Base-by-base conservation (phyloP, 2,888 invertebrate genomes). In the Campoplex nolae region DNA sequence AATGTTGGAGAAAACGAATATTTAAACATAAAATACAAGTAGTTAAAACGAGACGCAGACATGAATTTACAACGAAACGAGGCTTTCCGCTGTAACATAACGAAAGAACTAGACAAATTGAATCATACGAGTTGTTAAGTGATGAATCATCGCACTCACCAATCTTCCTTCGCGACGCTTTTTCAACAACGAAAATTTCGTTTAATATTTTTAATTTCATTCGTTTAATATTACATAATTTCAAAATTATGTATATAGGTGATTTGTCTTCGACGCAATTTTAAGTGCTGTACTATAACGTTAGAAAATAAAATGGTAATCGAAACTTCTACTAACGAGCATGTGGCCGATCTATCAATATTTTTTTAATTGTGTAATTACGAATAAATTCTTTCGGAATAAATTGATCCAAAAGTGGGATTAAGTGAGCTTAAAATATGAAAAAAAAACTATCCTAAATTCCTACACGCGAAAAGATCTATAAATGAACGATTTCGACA, bases 51-150 rank as follows among this genome's bases (percentile, higher is more conserved):
- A 13, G 54, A 35, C 48, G 38, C 51, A 38, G 32, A 58, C 42
- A 28, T 56, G 35, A 74, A 74, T 74, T 84, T 48, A 42, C 74
- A 68, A 79, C 75, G 74, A 75, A 84, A 84, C 79, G 74, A 74
- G 38, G 56, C 73, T 68, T 79, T 84, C 74, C 79, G 79, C 48
- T 79, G 48, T 48, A 74, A 75, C 54, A 56, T 83, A 77, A 76
- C 45, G 48, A 71, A 48, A 56, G 35, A 32, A 48, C 51, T 48
- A 48, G 58, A 68, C 79, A 67, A 68, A 75, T 75, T 75, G 79
- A 74, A 58, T 84, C 68, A 84, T 74, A 38, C 16, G 7, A 54
- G 73, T 45, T 67, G 65, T 73, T 32, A 77, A 62, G 56, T 45
- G 74, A 38, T 84, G 68, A 84, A 68, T 84, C 74, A 84, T 67